phyloP scores from a whole-genome alignment of 2,113 vertebrate genomes.

The Dendropsophus ebraccatus region DNA sequence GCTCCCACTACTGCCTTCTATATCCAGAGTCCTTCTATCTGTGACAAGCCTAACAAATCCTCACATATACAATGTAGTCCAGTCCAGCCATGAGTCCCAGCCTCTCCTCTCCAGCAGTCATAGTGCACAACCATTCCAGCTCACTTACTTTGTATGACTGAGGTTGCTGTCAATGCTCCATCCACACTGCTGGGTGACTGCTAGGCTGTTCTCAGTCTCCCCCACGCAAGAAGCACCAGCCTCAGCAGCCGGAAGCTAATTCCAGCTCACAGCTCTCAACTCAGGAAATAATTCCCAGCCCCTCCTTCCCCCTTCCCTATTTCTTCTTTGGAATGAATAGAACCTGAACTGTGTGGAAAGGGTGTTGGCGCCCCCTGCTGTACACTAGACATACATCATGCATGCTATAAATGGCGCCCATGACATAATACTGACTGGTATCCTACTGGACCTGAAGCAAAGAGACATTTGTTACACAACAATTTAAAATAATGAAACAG shows the following conservation, averaged over 20 bases:
- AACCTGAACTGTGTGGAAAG: not conserved
- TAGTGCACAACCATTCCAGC: too few species aligned
- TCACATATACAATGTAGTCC: not conserved
- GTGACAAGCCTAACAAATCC: not conserved
- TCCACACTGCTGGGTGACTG: constrained; percentile 20
- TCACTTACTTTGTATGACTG: constrained; percentile 31
- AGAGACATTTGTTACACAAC: too few species aligned
- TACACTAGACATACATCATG: not conserved
- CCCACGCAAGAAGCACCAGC: constrained; percentile 40
- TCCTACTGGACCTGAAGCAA: not conserved
- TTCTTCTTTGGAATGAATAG: constrained; percentile 36
- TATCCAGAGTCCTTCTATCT: too few species aligned
- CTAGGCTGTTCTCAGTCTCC: constrained; percentile 18
- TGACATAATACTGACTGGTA: not conserved
- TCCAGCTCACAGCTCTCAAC: constrained; percentile 58
- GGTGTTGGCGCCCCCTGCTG: constrained; percentile 43
- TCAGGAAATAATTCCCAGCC: constrained; percentile 58
- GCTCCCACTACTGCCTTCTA: constrained; percentile 39
- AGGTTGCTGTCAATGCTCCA: constrained; percentile 23
- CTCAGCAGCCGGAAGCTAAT: constrained; percentile 57
- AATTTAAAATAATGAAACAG: too few species aligned
- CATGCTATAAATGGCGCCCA: too few species aligned
- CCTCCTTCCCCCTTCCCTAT: constrained; percentile 51
- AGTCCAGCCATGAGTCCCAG: not conserved
- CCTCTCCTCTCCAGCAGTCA: not conserved